Base-by-base conservation (phyloP, 1,140 invertebrate genomes). In the Tetramorium alpestre region DNA sequence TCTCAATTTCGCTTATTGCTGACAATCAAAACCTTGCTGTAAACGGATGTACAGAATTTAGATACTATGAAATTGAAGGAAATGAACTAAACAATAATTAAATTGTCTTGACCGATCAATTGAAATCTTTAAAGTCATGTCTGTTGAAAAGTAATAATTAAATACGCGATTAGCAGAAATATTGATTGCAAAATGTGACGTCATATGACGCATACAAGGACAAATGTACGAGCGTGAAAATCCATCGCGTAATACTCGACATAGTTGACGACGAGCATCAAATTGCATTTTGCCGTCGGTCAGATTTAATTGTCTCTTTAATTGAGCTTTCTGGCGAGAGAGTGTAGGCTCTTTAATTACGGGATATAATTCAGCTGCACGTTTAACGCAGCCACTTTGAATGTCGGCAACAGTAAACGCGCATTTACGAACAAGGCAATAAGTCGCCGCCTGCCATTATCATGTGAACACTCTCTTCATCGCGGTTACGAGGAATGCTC, bases 241-340 rank as follows among this genome's bases (percentile, higher is more conserved):
- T 65, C 11, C 60, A n/a, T 5, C 62, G 13, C 13, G 22, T 22
- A 54, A 64, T 64, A 60, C 62, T 76, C 28, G 49, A 16, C 16
- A 7, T 47, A 38, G 16, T 58, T 5, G 54, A 58, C 62, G 38
- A 75, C 81, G 49, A 13, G 70, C 54, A 22, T 56, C 47, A 56
- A 77, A 87, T 85, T 73, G 44, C 47, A 76, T 77, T 77, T 77
- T 41, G 49, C 33, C 33, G 33, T 49, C 49, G 33, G 25, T 56
- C 64, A 22, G 44, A 70, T 86, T 88, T 88, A 89, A 88, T 89
- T 72, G 28, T 88, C 87, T 78, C 56, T 70, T 87, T 60, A 54
- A 69, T 80, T 22, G 47, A 22, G 49, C 62, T 73, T 78, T 44
- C 51, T 47, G 18, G 22, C 28, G 51, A 18, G 67, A 56, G 5